Conservation (phyloP, 2,888 invertebrate species). For the Drosophila limbata region DNA sequence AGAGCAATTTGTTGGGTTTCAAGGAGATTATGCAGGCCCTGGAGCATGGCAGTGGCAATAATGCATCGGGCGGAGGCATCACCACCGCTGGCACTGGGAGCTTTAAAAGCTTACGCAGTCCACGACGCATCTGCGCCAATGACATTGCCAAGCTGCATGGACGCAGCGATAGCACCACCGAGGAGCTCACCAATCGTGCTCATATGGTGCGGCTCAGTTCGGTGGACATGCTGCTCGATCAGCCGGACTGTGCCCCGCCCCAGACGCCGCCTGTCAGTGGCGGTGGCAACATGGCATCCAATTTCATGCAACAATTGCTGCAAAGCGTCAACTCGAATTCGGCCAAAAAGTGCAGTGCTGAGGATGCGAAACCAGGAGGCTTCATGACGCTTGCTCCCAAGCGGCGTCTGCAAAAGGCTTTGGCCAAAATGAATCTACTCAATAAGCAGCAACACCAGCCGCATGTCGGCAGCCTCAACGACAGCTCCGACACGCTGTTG, state of each 20-base stretch:
- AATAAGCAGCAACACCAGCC: constrained; percentile 79
- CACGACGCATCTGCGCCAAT: constrained; percentile 85
- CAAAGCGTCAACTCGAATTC: constrained; percentile 82
- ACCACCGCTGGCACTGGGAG: constrained; percentile 54
- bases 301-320: constrained; percentile 87
- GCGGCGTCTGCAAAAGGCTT: constrained; percentile 92
- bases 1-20: constrained; percentile 96
- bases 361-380: constrained; percentile 86
- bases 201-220: constrained; percentile 88
- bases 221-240: constrained; percentile 88
- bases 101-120: constrained; percentile 76
- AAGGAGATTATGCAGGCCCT: constrained; percentile 88
- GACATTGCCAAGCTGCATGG: constrained; percentile 89
- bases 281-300: constrained; percentile 76
- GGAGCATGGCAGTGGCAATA: constrained; percentile 79
- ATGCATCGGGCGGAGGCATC: constrained; percentile 38
- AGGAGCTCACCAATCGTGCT: constrained; percentile 74
- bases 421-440: constrained; percentile 94
- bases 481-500: constrained; percentile 77
- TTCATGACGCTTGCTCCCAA: constrained; percentile 95
- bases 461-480: constrained; percentile 72
- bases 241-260: constrained; percentile 84
- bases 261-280: constrained; percentile 60
- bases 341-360: constrained; percentile 73
- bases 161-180: constrained; percentile 78